Base-by-base conservation (phyloP, 2,797 vertebrate genomes). In the Sebastes ruberrimus region DNA sequence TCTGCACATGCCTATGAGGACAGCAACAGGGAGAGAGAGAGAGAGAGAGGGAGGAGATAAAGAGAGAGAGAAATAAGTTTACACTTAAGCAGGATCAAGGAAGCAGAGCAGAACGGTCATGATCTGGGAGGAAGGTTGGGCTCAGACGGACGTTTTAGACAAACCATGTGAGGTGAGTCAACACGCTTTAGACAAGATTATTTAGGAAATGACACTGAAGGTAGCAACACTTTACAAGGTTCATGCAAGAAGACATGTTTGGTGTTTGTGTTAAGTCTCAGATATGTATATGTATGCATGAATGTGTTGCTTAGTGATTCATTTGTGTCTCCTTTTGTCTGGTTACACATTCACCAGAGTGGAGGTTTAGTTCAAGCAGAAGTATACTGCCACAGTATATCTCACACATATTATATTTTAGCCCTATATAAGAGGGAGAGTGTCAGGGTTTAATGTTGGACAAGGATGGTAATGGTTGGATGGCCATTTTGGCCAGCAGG, bases 101-200 rank as follows among this genome's bases (percentile, higher is more conserved):
- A 88, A 80, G 35, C 28, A 87, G 82, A 82, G 16, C 62, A 56
- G 71, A 57, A 46, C 42, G 25, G 77, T 75, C n/a, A 49, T 32
- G 71, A 64, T 69, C 61, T 70, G 33, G 28, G 23, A 52, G n/a
- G 67, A 70, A 67, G 23, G 38, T 65, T 68, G 30, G 71, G 52
- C 62, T 75, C 74, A 20, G 49, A 74, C 13, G 7, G 28, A 33
- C 23, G 28, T 67, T 57, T 46, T 23, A 10, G 46, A 64, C 30
- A 59, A 81, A 80, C 76, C 81, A 84, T 66, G 46, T 89, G 76
- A 91, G 93, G 93, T 94, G 85, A 92, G 93, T 80, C 10, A 42
- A 33, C 46, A 70, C 7, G 6, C 23, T 71, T 63, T 62, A 9
- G 23, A 14, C 6, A 28, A 62, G 32, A n/a, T 77, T 32, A 27